Evolutionary conservation across 2,797 vertebrate species (phyloP).

Genomic region (Odontamblyopus lacepedii): DNA sequence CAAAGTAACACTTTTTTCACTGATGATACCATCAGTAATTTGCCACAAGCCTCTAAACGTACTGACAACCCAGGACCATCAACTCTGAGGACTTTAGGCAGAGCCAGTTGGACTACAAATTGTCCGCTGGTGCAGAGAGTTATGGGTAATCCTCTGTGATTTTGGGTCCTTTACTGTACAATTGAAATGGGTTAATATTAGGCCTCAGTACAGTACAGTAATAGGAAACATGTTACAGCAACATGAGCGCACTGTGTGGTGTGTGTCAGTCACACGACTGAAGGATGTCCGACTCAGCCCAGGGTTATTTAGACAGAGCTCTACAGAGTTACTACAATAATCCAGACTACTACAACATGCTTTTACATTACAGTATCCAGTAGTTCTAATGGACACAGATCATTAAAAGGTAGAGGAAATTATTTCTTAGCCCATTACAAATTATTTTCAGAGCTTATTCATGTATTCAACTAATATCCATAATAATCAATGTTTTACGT

Average conservation of each 20-base stretch:
- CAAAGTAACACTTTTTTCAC: not conserved
- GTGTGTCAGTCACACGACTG: conserved; percentile 7
- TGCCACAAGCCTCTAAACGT: not conserved
- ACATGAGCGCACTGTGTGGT: conserved; percentile 13
- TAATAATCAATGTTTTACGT: not conserved
- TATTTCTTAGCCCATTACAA: not conserved
- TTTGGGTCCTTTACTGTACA: conserved; percentile 54
- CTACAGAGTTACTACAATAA: not conserved
- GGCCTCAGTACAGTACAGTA: conserved; percentile 51
- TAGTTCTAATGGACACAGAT: not conserved
- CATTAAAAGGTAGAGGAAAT: not conserved
- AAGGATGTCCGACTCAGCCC: conserved; percentile 15
- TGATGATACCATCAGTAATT: not conserved
- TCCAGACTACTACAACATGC: not conserved
- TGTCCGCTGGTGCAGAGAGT: conserved; percentile 52
- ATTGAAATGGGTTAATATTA: conserved; percentile 67
- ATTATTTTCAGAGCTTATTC: not conserved
- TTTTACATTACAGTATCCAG: not conserved
- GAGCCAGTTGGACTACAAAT: conserved; percentile 55
- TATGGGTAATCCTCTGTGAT: conserved; percentile 64
- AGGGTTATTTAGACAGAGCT: not conserved
- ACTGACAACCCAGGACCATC: conserved; percentile 40
- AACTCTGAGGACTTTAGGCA: conserved; percentile 55
- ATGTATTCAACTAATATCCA: not conserved
- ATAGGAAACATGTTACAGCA: conserved; percentile 69